Evolutionary conservation across 92 coral and sea anemone species (phyloP), one percentile per base, ranked within the genome.

Genomic region (Meandrina meandrites): DNA sequence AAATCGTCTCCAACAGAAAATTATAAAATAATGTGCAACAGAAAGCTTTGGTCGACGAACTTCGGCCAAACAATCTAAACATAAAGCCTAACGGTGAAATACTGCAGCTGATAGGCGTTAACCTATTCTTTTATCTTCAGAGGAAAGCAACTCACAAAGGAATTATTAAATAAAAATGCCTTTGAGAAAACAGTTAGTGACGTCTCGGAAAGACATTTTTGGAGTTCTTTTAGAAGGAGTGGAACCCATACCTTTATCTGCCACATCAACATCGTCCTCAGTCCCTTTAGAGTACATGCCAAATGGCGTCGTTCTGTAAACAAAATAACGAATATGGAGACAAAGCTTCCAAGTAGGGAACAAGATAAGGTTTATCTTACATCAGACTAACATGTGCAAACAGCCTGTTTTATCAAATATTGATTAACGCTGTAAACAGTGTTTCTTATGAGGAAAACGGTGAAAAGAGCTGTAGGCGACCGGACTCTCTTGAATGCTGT

Each of bases 291-390:
- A 70, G 78, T 89, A 92, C 53, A 95, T 74, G 16, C 94, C 96
- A 82, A 93, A 95, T 11, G 98, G 98, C 17, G 94, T 89, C n/a
- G 98, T 88, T 35, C 98, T 95, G 81, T 47, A 78, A 88, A 24
- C 36, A 79, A 60, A 30, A 11, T 10, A 77, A 48, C 10, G 45
- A 60, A 76, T 16, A 11, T 24, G 45, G n/a, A 8, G 50, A 53
- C 24, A 16, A 40, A 37, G 9, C 4, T 16, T 3, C 35, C 24
- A 48, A 53, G 5, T 8, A n/a, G n/a, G 48, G 8, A 45, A 45
- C 48, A 45, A 45, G 5, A 8, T 8, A 3, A 45, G 48, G 8
- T 45, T 45, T 45, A 8, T 45, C 4, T 8, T 8, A n/a, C 48
- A 45, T 3, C 5, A 3, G 48, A 45, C 48, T 45, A 45, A 45